These are phyloP conservation scores for Brachystomella parvula DNA, from an alignment of 1,140 invertebrate species.

Conservation along the genomic window DNA sequence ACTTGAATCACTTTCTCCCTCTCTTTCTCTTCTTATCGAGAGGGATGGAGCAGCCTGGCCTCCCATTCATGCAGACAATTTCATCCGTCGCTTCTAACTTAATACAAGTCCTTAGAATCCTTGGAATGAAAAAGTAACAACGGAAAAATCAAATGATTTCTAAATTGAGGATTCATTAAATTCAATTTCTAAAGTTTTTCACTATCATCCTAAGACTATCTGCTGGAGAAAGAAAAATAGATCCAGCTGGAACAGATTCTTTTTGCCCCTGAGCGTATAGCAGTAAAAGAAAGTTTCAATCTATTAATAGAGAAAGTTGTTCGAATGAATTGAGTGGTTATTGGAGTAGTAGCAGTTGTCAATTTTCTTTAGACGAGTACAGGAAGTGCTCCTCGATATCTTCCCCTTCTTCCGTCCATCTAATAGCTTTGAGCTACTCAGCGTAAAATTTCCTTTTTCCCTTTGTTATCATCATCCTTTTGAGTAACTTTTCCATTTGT, in stretches of 20 bases:
- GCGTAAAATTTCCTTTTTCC: not conserved
- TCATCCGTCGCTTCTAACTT: not conserved
- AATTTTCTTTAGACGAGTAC: not conserved
- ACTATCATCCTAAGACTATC: no score
- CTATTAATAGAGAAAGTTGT: no score
- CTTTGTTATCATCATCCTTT: not conserved
- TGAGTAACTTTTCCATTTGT: not conserved
- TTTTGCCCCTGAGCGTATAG: no score
- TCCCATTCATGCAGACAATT: not conserved
- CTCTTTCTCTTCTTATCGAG: slow-evolving; percentile 8
- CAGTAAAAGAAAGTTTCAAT: no score
- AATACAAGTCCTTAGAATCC: not conserved
- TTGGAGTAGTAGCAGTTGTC: no score
- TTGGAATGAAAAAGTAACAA: no score
- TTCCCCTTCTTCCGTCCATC: not conserved
- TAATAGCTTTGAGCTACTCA: not conserved
- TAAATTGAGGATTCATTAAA: no score
- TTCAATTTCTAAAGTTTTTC: no score
- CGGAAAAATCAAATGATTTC: no score
- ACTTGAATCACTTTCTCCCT: slow-evolving; percentile 8
- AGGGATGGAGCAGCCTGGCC: not conserved
- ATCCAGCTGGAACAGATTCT: no score
- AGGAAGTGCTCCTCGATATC: not conserved
- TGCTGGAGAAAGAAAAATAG: no score
- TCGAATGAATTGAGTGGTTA: no score